phyloP scores from a whole-genome alignment of 2,113 vertebrate genomes.

The Conger conger region DNA sequence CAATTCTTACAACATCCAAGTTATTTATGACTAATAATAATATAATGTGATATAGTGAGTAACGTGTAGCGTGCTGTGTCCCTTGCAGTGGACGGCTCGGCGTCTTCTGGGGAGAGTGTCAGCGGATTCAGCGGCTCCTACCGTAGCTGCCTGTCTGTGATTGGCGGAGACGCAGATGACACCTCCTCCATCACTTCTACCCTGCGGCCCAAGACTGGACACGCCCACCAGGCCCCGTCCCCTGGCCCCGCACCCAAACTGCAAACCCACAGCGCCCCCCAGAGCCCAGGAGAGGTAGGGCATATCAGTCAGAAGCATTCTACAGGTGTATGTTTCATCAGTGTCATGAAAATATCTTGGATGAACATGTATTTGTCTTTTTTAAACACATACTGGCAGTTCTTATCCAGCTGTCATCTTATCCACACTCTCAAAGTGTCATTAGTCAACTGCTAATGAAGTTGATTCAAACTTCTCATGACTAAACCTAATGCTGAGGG shows the following conservation, averaged over 20 bases:
- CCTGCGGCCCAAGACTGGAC: constrained; percentile 18
- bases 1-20: no score
- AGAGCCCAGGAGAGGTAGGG: constrained; percentile 36
- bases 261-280: constrained; percentile 42
- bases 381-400: no score
- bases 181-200: neutral
- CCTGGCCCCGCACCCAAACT: constrained; percentile 34
- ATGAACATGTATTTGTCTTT: no score
- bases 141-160: constrained; percentile 61
- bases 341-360: no score
- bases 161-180: constrained; percentile 38
- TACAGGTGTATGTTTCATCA: no score
- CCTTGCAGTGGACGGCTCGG: constrained; percentile 69
- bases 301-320: neutral
- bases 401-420: no score
- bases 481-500: no score
- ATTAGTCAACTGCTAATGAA: no score
- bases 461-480: no score
- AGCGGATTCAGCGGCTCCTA: constrained; percentile 72
- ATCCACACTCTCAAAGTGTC: no score
- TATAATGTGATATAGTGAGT: no score
- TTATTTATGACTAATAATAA: no score
- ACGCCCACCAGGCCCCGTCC: neutral
- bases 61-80: neutral
- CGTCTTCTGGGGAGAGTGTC: constrained; percentile 71